phyloP scores from a whole-genome alignment of 2,113 vertebrate species.

The Colistium nudipinnis region DNA sequence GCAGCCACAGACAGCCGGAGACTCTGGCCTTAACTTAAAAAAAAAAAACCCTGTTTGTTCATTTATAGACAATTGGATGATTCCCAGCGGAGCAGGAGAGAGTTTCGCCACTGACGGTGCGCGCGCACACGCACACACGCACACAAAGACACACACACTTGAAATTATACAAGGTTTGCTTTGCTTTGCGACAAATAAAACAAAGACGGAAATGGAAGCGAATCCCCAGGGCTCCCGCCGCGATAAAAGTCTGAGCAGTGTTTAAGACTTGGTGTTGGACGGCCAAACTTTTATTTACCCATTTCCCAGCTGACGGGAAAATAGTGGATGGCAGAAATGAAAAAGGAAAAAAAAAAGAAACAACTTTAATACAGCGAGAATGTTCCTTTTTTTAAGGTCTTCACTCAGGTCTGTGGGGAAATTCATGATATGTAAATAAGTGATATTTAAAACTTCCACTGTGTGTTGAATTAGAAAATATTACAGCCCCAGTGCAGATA shows the following conservation, averaged over 20 bases:
- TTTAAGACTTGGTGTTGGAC: constrained; percentile 28
- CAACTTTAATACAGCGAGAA: neutral
- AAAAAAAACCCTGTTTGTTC: constrained; percentile 22
- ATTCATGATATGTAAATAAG: constrained; percentile 24
- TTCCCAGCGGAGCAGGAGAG: constrained; percentile 5
- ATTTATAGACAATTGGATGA: constrained; percentile 13
- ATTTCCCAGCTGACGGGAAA: constrained; percentile 23
- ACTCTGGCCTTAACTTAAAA: too few species aligned
- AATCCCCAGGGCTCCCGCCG: constrained; percentile 10
- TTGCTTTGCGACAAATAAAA: constrained; percentile 39
- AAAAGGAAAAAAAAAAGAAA: neutral
- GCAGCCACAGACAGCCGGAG: constrained; percentile 6
- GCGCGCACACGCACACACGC: too few species aligned
- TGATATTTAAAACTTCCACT: neutral
- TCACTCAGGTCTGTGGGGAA: neutral
- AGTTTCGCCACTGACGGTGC: constrained; percentile 2
- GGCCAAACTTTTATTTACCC: constrained; percentile 21
- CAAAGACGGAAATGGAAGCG: constrained; percentile 19
- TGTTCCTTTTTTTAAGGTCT: neutral
- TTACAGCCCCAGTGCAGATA: neutral
- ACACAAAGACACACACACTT: too few species aligned
- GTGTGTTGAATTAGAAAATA: neutral
- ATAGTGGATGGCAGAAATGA: neutral
- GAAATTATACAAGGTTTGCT: constrained; percentile 14
- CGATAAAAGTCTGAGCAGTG: constrained; percentile 20